phyloP scores from a whole-genome alignment of 2,888 invertebrate genomes.

The Acrocyrtus sp. region DNA sequence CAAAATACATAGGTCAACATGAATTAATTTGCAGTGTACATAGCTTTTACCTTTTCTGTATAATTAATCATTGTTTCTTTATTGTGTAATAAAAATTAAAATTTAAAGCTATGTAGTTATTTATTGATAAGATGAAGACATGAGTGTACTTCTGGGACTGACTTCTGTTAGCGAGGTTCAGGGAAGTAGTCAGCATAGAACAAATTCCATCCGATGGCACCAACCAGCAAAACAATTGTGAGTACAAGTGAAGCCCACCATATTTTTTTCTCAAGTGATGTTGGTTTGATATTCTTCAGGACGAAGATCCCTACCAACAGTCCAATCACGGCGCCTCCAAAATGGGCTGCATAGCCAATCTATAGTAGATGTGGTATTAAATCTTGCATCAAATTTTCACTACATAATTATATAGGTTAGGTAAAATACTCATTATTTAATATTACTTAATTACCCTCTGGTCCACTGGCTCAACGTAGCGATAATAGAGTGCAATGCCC shows the following conservation, averaged over 20 bases:
- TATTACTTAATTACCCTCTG: slow-evolving; percentile 69
- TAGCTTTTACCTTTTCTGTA: too few species aligned
- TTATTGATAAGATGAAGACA: too few species aligned
- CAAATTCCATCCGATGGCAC: slow-evolving; percentile 79
- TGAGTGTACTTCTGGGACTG: too few species aligned
- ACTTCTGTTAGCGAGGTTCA: slow-evolving; percentile 10
- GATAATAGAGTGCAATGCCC: slow-evolving; percentile 89
- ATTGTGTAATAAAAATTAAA: too few species aligned
- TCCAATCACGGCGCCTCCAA: slow-evolving; percentile 91
- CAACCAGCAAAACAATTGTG: slow-evolving; percentile 77
- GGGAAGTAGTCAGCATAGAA: slow-evolving; percentile 64
- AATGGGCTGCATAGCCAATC: slow-evolving; percentile 94
- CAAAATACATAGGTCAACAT: too few species aligned
- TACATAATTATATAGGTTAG: too few species aligned
- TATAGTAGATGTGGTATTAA: slow-evolving; percentile 66
- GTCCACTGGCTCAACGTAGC: slow-evolving; percentile 78
- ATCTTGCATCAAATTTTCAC: background rate
- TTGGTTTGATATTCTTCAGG: slow-evolving; percentile 80
- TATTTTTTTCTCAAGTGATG: slow-evolving; percentile 81
- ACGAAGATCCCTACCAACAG: slow-evolving; percentile 80
- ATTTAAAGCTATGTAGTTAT: too few species aligned
- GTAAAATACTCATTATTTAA: too few species aligned
- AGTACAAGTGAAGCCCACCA: slow-evolving; percentile 84
- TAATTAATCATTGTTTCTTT: too few species aligned
- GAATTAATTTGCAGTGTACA: too few species aligned